Base-by-base conservation (phyloP, 2,888 invertebrate genomes). In the Morinoia aosen region DNA sequence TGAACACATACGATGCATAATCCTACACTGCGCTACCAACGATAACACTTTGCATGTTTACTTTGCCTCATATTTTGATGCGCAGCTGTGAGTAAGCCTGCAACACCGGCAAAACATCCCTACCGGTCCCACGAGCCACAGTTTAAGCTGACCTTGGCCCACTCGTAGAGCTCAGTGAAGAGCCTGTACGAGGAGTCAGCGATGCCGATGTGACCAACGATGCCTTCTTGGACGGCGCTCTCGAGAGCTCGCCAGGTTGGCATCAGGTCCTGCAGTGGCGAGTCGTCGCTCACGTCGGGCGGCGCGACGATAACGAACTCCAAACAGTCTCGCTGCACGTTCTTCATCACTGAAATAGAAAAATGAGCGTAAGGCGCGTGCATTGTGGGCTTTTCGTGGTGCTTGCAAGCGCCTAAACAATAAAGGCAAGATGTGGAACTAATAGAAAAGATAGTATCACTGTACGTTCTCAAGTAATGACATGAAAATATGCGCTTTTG, bases 101-200 rank as follows among this genome's bases (percentile, higher is more conserved):
- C 88, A n/a, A n/a, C 88, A 11, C 12, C 19, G 25, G 88, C 48
- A 40, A 48, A 61, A 57, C 90, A 1, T 97, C 98, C 98, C 97
- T 98, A 98, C 98, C 98, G 98, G 98, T 94, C 98, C 98, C 97
- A 98, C 98, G 0, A 99, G 97, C 95, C 98, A 98, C 61, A 48
- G 90, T 39, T 90, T 39, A 33, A 3, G 1, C 91, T 64, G 97
- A 98, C 98, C 97, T 98, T 98, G 0, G 98, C 98, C 98, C 98
- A 98, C 94, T 98, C 98, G 97, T 98, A 98, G 0, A 99, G 97
- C 95, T 98, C 98, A 61, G 98, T 98, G 88, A 99, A 98, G 40
- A 98, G 98, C 0, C 98, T 98, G 58, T 98, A 98, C 97, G 99
- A 99, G n/a, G 99, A 98, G 97, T 99, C 99, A 4, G 99, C 98